Evolutionary conservation across 2,113 vertebrate species (phyloP).

Genomic region (Elephantulus edwardii): DNA sequence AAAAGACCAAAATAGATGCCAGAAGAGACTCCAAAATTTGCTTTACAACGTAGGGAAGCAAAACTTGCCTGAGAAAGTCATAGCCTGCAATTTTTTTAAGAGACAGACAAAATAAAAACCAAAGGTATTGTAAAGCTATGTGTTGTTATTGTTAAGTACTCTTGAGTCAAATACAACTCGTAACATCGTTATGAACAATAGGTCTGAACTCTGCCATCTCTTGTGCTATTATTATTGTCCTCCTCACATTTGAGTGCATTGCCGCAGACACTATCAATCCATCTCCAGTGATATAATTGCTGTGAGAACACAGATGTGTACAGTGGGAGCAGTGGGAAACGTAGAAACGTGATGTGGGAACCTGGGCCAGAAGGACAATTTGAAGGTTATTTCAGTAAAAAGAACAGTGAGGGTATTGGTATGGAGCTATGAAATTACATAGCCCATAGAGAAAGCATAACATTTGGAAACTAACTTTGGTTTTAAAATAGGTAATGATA

Average conservation of each 20-base stretch:
- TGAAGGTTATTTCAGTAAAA: neutral
- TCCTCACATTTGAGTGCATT: no score
- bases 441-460: neutral
- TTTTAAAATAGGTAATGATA: neutral
- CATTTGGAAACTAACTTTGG: neutral
- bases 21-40: no score
- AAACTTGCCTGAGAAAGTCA: constrained; percentile 16
- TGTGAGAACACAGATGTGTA: neutral
- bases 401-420: neutral
- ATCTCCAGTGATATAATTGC: neutral
- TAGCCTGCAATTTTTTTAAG: neutral
- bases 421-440: neutral
- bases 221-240: no score
- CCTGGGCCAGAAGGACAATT: neutral
- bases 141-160: no score
- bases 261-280: no score
- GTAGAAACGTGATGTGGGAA: neutral
- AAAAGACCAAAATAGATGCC: no score
- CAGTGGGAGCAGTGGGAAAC: neutral
- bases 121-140: neutral
- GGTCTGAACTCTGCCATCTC: no score
- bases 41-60: no score
- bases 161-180: no score
- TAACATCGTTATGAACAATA: no score
- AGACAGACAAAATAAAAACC: neutral